Evolutionary conservation across 1,140 invertebrate species (phyloP).

Genomic region (Achroia grisella): DNA sequence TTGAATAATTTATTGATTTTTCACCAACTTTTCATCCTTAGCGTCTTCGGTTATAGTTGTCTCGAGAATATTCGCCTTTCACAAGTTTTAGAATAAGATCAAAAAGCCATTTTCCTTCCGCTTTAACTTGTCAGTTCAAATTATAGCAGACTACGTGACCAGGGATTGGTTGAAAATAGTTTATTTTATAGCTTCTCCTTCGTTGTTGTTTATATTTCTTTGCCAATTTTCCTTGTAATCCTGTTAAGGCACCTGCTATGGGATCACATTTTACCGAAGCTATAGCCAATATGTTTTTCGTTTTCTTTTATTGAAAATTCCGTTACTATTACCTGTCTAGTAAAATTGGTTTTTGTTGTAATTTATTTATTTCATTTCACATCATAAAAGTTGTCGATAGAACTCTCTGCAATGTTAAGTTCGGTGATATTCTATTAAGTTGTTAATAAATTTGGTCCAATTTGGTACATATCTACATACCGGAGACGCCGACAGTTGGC

Average conservation of each 20-base stretch:
- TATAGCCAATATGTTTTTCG: no score
- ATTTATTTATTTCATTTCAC: no score
- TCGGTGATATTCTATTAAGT: no score
- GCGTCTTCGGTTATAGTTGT: not conserved
- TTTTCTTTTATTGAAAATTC: no score
- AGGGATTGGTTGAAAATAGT: constrained; percentile 12
- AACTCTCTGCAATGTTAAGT: no score
- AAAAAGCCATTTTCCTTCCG: constrained; percentile 37
- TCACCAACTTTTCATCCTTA: constrained; percentile 1
- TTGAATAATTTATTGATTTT: constrained; percentile 8
- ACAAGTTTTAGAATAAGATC: constrained; percentile 38
- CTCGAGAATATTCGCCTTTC: not conserved
- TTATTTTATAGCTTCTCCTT: constrained; percentile 16
- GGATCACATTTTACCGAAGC: no score
- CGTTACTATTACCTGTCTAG: no score
- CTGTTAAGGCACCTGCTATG: not conserved
- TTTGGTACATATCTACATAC: no score
- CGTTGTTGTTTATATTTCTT: constrained; percentile 6
- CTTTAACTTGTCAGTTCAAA: constrained; percentile 42
- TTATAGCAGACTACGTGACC: constrained; percentile 43
- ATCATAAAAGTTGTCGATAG: no score
- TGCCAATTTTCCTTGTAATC: constrained; percentile 7
- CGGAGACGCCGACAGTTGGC: no score
- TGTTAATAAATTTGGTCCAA: no score
- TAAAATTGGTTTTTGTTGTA: no score